Evolutionary conservation across 1,140 invertebrate genomes (phyloP).

Genomic region (Drosophila miranda): DNA sequence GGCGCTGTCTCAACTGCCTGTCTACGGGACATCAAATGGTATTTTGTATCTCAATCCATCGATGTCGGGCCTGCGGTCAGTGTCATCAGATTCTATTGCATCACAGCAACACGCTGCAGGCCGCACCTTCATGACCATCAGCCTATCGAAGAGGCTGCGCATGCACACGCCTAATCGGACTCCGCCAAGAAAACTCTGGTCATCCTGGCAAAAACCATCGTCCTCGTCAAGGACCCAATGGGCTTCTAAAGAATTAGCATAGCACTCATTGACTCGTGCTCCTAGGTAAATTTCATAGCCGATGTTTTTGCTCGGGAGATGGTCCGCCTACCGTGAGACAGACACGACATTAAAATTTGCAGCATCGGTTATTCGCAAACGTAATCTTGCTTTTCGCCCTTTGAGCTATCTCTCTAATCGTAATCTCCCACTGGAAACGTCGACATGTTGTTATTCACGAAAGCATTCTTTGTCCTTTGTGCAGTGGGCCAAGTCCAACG

Average conservation of each 20-base stretch:
- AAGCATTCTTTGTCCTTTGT: too few species aligned
- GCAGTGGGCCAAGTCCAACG: not conserved
- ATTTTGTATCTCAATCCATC: not conserved
- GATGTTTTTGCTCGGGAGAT: not conserved
- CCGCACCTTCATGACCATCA: not conserved
- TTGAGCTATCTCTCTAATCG: too few species aligned
- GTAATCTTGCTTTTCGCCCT: too few species aligned
- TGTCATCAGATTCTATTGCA: not conserved
- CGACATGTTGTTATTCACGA: too few species aligned
- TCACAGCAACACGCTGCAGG: not conserved
- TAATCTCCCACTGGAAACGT: too few species aligned
- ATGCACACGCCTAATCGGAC: not conserved
- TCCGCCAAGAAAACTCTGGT: not conserved
- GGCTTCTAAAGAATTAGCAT: not conserved
- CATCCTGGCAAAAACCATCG: not conserved
- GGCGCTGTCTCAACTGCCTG: not conserved
- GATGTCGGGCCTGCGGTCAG: too few species aligned
- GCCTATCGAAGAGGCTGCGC: not conserved
- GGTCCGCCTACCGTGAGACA: not conserved
- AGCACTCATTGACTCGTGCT: not conserved
- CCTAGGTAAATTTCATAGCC: too few species aligned
- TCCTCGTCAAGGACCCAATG: not conserved
- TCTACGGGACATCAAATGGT: not conserved
- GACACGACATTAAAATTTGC: not conserved
- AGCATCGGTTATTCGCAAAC: not conserved